These are phyloP conservation scores for Artibeus lituratus DNA, from an alignment of 2,797 vertebrate genomes.

Conservation along the genomic window DNA sequence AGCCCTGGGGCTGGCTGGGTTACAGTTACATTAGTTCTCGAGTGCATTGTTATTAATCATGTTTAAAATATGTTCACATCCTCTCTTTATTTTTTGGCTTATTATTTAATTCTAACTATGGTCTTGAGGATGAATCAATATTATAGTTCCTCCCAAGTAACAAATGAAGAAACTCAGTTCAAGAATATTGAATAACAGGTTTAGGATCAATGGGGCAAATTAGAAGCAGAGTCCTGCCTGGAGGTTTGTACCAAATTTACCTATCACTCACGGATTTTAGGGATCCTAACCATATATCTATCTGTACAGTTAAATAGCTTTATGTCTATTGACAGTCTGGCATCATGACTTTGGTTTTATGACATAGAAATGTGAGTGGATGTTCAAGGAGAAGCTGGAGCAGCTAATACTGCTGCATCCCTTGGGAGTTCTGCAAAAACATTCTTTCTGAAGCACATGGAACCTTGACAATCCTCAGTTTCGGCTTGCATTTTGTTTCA, in stretches of 20 bases:
- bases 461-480: not conserved
- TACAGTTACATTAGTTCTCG: not conserved
- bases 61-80: not conserved
- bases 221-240: not conserved
- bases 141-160: not conserved
- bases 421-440: not conserved
- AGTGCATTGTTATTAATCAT: not conserved
- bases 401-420: not conserved
- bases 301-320: not conserved
- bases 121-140: not conserved
- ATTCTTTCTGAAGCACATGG: not conserved
- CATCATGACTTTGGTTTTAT: not conserved
- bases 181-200: not conserved
- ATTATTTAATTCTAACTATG: not conserved
- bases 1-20: not conserved
- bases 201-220: not conserved
- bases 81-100: not conserved
- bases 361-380: not conserved
- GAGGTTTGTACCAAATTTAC: not conserved
- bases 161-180: not conserved
- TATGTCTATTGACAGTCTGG: not conserved
- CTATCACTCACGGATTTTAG: not conserved
- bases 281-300: not conserved
- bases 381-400: not conserved
- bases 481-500: not conserved